phyloP scores from a whole-genome alignment of 1,140 invertebrate species.

The Diplogasteroides magnus region DNA sequence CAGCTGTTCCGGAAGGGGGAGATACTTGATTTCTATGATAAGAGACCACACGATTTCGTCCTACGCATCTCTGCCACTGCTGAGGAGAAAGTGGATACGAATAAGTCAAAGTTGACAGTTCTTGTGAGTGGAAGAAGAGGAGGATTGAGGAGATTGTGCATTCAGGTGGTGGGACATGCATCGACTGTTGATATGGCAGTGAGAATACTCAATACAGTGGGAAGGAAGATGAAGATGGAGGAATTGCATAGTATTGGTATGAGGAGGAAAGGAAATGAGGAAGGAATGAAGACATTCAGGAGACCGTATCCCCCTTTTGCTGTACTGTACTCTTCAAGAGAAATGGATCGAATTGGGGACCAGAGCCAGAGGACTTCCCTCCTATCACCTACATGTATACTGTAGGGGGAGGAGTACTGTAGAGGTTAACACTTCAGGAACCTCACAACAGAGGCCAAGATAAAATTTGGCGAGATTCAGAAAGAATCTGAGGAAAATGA shows the following conservation, averaged over 20 bases:
- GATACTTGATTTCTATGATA: slow-evolving; percentile 26
- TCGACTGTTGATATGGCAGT: slow-evolving; percentile 41
- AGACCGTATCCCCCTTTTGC: slow-evolving; percentile 1
- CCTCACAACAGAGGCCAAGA: no score
- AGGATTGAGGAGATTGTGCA: no score
- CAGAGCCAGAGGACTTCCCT: not conserved
- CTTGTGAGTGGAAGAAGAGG: not conserved
- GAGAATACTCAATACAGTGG: slow-evolving; percentile 23
- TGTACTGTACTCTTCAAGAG: not conserved
- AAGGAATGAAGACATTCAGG: no score
- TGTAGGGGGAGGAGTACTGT: no score
- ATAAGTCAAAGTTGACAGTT: not conserved
- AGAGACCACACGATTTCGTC: slow-evolving; percentile 21
- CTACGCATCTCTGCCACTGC: slow-evolving; percentile 17
- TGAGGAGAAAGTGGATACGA: slow-evolving; percentile 9
- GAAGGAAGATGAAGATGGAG: slow-evolving; percentile 13
- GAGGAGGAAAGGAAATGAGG: no score
- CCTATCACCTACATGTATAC: not conserved
- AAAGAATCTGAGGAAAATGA: no score
- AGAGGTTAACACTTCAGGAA: no score
- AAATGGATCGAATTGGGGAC: not conserved
- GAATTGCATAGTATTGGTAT: slow-evolving; percentile 32
- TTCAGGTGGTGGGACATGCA: slow-evolving; percentile 35
- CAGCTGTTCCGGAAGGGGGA: slow-evolving; percentile 16
- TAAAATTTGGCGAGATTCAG: no score